Evolutionary conservation across 2,888 invertebrate genomes (phyloP), one percentile per base, ranked within the genome.

Genomic region (Phytoseiulus persimilis): DNA sequence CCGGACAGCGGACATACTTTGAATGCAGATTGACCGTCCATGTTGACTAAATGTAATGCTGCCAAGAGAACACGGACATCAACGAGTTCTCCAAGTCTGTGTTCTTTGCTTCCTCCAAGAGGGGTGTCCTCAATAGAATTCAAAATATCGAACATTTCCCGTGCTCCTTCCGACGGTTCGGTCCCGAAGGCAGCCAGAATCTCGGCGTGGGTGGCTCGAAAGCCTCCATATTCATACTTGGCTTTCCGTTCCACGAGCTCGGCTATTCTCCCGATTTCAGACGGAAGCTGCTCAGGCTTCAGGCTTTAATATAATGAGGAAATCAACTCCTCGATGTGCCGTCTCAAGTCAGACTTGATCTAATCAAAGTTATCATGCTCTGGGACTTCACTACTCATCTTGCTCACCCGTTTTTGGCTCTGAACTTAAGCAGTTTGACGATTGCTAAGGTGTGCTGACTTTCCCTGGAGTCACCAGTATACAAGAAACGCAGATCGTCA

Each of bases 391-490:
- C 5, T 23, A 65, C 1, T 23, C 14, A 14, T 31, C 5, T 83
- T 11, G 11, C 87, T 87, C 33, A 87, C 87, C 87, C 87, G 32
- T 32, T 87, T 39, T 87, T 87, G 87, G 87, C 9, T 87, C 87
- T 87, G 87, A 87, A 87, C 87, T 87, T 87, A 33, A 87, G 87
- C 87, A 87, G 87, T 87, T 87, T 87, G 28, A 87, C 87, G 28
- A 87, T 87, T 6, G 87, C 33, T 31, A 87, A 31, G n/a, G 87
- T 87, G 45, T 87, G 87, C 32, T 87, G 87, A n/a, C 39, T 33
- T 39, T 87, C 33, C 0, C 87, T n/a, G 11, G n/a, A 0, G 33
- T 87, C 87, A 33, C 87, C 87, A 28, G 87, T 87, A 33, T 87
- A n/a, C 32, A 87, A 45, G 31, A 32, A 87, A 9, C 87, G 87